phyloP scores from a whole-genome alignment of 2,797 vertebrate species.

The Poeciliopsis turneri region DNA sequence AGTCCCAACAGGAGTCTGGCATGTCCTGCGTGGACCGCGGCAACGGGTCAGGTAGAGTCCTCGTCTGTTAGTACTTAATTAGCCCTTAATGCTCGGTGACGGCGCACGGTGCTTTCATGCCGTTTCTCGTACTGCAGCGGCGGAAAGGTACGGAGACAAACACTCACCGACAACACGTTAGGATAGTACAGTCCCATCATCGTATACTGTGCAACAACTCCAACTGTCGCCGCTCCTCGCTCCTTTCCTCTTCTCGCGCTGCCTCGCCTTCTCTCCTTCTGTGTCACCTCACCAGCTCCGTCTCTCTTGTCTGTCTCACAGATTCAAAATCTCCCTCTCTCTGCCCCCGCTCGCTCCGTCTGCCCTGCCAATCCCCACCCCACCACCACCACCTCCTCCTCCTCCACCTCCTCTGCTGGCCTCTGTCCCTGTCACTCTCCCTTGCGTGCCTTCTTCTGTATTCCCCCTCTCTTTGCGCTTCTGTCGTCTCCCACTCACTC shows the following conservation, averaged over 20 bases:
- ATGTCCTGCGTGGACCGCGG: slow-evolving; percentile 56
- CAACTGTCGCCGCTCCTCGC: slow-evolving; percentile 60
- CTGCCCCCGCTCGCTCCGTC: slow-evolving; percentile 74
- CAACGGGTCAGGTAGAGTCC: slow-evolving; percentile 69
- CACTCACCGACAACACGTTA: slow-evolving; percentile 83
- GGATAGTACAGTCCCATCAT: slow-evolving; percentile 87
- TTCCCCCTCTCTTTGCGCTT: slow-evolving; percentile 20
- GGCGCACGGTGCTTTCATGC: slow-evolving; percentile 41
- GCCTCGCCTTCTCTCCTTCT: slow-evolving; percentile 66
- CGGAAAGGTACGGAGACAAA: slow-evolving; percentile 41
- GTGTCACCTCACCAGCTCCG: slow-evolving; percentile 77
- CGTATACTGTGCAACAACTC: slow-evolving; percentile 77
- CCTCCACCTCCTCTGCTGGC: slow-evolving; percentile 66
- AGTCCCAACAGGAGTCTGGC: slow-evolving; percentile 47
- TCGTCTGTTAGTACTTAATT: slow-evolving; percentile 68
- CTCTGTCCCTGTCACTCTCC: slow-evolving; percentile 74
- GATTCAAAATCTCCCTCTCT: slow-evolving; percentile 86
- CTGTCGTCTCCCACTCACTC: slow-evolving; percentile 61
- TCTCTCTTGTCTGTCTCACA: slow-evolving; percentile 78
- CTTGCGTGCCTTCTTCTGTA: slow-evolving; percentile 49
- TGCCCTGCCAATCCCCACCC: slow-evolving; percentile 67
- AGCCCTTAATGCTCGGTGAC: slow-evolving; percentile 70
- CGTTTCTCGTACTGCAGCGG: slow-evolving; percentile 39
- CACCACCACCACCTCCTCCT: slow-evolving; percentile 6
- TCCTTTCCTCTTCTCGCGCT: slow-evolving; percentile 65